Base-by-base conservation (phyloP, 2,888 invertebrate genomes). In the Sicus ferrugineus region DNA sequence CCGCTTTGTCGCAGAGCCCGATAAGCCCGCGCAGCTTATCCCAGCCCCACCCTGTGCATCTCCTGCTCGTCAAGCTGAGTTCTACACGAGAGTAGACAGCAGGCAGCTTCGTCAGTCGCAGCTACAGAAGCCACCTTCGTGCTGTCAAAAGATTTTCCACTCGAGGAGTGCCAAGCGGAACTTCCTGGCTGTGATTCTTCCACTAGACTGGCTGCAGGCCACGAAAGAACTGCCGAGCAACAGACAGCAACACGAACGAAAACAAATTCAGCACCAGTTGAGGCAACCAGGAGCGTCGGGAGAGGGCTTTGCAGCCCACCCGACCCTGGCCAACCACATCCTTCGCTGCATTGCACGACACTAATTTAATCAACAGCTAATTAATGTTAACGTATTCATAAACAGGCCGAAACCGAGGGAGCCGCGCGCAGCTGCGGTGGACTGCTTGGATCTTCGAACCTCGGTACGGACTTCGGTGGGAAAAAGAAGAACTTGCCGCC, bases 351-450 rank as follows among this genome's bases (percentile, higher is more conserved):
- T 23, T 7, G 71, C 70, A 65, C 74, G 71, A 73, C 77, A 79
- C 81, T 82, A 81, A 82, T 82, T 82, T 80, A 81, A 82, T 83
- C 83, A 75, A 79, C 79, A 81, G 78, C 80, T 81, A 82, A 82
- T 82, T 83, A 82, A 81, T 80, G 80, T 79, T 78, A 79, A 80
- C 78, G 76, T 78, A 80, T 80, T 80, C 79, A 80, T 79, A 80
- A 80, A 78, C 79, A 78, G 78, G 76, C 61, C 69, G 34, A 50
- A 67, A 46, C 67, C 46, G 23, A 58, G 26, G 28, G 23, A 3
- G 16, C 54, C 23, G 7, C 5, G 54, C 6, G 28, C 0, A 54
- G 16, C 6, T 4, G 26, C 19, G n/a, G n/a, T n/a, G n/a, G n/a
- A n/a, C n/a, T n/a, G n/a, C n/a, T n/a, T n/a, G n/a, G n/a, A n/a